Evolutionary conservation across 1,140 invertebrate genomes (phyloP).

Genomic region (Pseudomyrmex cubaensis): DNA sequence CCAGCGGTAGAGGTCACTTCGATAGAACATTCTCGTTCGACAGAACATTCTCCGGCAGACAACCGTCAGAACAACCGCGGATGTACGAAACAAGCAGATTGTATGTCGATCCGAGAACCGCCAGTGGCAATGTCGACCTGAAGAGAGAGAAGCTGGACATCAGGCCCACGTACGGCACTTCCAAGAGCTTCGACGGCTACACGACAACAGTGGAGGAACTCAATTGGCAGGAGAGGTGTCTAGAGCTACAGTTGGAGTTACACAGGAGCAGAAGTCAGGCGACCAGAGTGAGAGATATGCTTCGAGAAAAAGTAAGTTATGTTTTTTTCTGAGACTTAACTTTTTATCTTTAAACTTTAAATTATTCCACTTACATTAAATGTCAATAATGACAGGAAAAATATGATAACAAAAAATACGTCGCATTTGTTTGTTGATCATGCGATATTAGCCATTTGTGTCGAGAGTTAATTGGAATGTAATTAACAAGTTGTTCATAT

Average conservation of each 20-base stretch:
- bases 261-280: conserved; percentile 93
- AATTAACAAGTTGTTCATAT: no score
- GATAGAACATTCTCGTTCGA: conserved; percentile 74
- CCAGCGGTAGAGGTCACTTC: conserved; percentile 68
- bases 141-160: conserved; percentile 78
- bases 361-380: no score
- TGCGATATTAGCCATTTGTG: no score
- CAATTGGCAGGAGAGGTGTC: conserved; percentile 94
- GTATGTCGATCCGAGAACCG: conserved; percentile 78
- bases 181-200: conserved; percentile 83
- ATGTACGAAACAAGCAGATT: conserved; percentile 67
- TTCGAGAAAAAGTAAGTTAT: conserved; percentile 92
- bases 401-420: no score
- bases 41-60: conserved; percentile 64
- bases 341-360: neutral
- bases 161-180: conserved; percentile 76
- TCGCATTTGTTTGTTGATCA: no score
- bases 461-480: no score
- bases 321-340: no score
- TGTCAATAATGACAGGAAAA: no score
- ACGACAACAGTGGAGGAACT: conserved; percentile 83
- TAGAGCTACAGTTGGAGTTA: conserved; percentile 92
- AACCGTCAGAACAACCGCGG: conserved; percentile 65
- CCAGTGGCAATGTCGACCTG: conserved; percentile 71
- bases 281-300: conserved; percentile 92